Base-by-base conservation (phyloP, 37 sponge, comb jelly and placozoan genomes). In the Aplysina aerophoba region DNA sequence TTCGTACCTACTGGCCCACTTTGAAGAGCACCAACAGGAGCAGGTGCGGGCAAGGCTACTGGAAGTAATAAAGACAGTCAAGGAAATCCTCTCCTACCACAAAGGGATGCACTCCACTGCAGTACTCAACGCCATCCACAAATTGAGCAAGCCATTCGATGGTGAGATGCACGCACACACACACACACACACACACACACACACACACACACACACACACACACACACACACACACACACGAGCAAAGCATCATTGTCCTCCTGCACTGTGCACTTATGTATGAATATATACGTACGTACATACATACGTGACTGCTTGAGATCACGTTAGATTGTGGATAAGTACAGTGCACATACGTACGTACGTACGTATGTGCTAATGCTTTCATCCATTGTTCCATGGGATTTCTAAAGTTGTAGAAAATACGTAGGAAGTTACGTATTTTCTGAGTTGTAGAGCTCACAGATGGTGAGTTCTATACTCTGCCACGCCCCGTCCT, bases 131-230 rank as follows among this genome's bases (percentile, higher is more conserved):
- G 78, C 78, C 12, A 40, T 38, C 21, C 33, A 41, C 33, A 36
- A 75, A 24, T 44, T 75, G 16, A 24, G 53, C 17, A 44, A n/a
- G 20, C 2, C 54, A 17, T 75, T 75, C 54, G 15, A 40, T 53
- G 78, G 78, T 75, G 71, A 31, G 71, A 30, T 15, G 30, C 71
- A 69, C 71, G 4, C 34, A 30, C 34, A 30, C 34, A 31, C 34
- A 30, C 34, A 69, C 71, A 69, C 34, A 69, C 71, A 30, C 34
- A 69, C 71, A 30, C 34, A 69, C 71, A 69, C 71, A 69, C 71
- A 69, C 28, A 30, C 71, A 69, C 71, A 69, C 34, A 69, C 71
- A 69, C 71, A 69, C 34, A 69, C 71, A n/a, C 34, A 35, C 34
- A 69, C 34, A 69, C 71, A 30, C 34, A 69, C 28, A 30, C 34